Evolutionary conservation across 2,113 vertebrate species (phyloP), one percentile per base, ranked within the genome.

Genomic region (Phoxinus phoxinus): DNA sequence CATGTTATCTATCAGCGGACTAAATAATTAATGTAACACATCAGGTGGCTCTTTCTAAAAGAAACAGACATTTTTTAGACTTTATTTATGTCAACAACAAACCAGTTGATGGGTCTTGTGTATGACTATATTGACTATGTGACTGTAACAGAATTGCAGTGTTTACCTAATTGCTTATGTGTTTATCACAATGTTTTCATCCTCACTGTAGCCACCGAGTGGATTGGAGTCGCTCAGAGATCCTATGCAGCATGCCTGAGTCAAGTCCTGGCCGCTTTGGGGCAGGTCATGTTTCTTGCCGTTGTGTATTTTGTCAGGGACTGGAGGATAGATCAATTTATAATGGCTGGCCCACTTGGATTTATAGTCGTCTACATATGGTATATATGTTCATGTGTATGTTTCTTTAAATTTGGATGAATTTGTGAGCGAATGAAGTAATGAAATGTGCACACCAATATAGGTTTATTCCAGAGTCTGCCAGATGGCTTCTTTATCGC

Each of bases 391-490:
- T 90, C 73, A 86, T 86, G 9, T 69, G 9, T 77, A 7, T 90
- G 90, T 2, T 0, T 89, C 6, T 78, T 58, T n/a, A 23, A 10
- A 58, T 78, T 58, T 21, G 27, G 17, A 23, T 27, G 30, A 69
- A 71, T 23, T 44, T 46, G n/a, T 27, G 3, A 74, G n/a, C 8
- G 2, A 46, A 74, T 48, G 0, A 41, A 32, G 19, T 63, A 19
- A 44, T 63, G 17, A 15, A 9, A 19, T 58, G 2, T 71, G 7
- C 80, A 44, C n/a, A 79, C 6, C 56, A 10, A 91, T 71, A 44
- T 25, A 98, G 97, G 95, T 61, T 94, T 82, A 90, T 99, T 3
- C 97, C 97, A 3, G 97, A 98, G 84, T 98, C 97, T 0, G 94
- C 96, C 35, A 92, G 95, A 32, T 99, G 97, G 97, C 96, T 98